phyloP scores from a whole-genome alignment of 2,888 invertebrate genomes.

The Chrysolina oricalcia region DNA sequence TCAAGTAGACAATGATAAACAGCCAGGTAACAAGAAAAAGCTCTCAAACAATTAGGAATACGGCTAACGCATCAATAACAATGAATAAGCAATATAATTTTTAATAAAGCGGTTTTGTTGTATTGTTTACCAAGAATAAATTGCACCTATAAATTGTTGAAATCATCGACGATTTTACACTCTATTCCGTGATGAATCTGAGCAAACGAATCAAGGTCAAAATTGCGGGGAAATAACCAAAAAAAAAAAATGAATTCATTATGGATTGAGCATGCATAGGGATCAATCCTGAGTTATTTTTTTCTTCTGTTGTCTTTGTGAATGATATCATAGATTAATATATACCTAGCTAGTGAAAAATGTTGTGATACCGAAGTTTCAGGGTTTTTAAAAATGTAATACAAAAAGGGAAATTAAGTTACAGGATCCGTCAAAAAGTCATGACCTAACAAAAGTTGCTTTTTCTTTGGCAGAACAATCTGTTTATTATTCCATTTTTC shows the following conservation, averaged over 20 bases:
- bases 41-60: constrained; percentile 10
- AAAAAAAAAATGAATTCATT: background rate
- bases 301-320: background rate
- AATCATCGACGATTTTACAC: constrained; percentile 25
- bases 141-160: constrained; percentile 2
- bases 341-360: no score
- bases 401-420: no score
- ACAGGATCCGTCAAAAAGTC: no score
- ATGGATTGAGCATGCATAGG: background rate
- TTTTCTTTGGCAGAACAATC: no score
- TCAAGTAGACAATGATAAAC: constrained; percentile 1
- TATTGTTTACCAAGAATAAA: constrained; percentile 18
- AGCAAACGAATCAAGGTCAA: constrained; percentile 2
- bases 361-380: no score
- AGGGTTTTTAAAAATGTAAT: no score
- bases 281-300: background rate
- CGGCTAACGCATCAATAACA: constrained; percentile 2
- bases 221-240: background rate
- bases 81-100: constrained; percentile 18
- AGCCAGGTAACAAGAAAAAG: background rate
- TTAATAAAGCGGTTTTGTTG: constrained; percentile 8
- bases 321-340: no score
- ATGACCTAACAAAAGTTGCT: no score
- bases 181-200: background rate
- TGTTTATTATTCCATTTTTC: no score